These are phyloP conservation scores for Noctua fimbriata DNA, from an alignment of 2,888 invertebrate species.

Conservation along the genomic window DNA sequence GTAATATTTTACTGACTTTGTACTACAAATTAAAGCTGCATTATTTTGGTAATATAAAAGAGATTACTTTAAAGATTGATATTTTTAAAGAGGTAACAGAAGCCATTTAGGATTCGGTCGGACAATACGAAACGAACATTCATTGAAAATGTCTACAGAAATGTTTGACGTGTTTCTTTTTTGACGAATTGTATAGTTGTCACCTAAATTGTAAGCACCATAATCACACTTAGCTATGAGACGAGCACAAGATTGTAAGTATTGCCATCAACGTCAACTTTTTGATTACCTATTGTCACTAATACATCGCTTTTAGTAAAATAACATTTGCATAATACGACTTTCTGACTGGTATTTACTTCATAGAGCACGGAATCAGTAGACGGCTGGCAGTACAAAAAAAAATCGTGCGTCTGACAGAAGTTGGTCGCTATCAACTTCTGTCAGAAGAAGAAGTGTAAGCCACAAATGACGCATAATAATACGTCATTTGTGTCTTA, in stretches of 20 bases:
- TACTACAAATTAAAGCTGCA: neutral
- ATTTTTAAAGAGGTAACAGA: too few relatives aligned
- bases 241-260: conserved; percentile 20
- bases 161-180: conserved; percentile 18
- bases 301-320: neutral
- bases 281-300: neutral
- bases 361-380: neutral
- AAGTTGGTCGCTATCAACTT: too few relatives aligned
- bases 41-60: too few relatives aligned
- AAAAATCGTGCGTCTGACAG: neutral
- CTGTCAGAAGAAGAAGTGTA: neutral
- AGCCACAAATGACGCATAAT: too few relatives aligned
- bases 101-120: conserved; percentile 23
- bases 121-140: neutral
- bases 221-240: neutral
- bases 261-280: neutral
- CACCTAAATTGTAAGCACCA: conserved; percentile 21
- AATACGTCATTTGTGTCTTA: neutral
- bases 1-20: too few relatives aligned
- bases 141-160: conserved; percentile 6
- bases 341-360: neutral
- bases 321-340: neutral
- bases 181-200: neutral
- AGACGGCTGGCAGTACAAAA: neutral
- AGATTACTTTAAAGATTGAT: too few relatives aligned